Evolutionary conservation across 1,140 invertebrate genomes (phyloP), one percentile per base, ranked within the genome.

Genomic region (Drosophila gunungcola): DNA sequence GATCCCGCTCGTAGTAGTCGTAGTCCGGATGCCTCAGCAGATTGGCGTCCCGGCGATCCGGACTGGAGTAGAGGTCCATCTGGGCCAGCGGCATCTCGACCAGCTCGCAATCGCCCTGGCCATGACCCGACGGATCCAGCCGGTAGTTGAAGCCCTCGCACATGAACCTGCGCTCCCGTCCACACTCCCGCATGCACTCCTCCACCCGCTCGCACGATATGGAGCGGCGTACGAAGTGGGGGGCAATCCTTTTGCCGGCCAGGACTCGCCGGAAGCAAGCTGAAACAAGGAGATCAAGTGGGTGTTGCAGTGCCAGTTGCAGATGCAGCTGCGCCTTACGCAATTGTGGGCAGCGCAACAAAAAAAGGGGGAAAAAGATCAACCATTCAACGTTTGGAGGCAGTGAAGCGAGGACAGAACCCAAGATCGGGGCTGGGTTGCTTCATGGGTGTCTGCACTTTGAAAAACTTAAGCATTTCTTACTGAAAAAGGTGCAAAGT

Each of bases 71-170:
- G 2, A 95, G 68, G 73, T 96, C 95, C 85, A 96, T 94, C 41
- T 94, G 94, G 72, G 94, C 92, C 25, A 95, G 93, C 0, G 96
- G 95, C 46, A 95, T 93, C 3, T 96, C 94, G 38, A 95, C 94
- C 52, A 97, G 85, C 92, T 97, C 96, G 79, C 96, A 97, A 3
- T 96, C 94, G 3, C 95, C 95, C 91, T 95, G 94, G 4, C 94
- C 94, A 45, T 94, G 93, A 77, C 94, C 94, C 1, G 93, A 93
- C 2, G 94, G 93, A 84, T 95, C 95, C 75, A 95, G 90, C 69
- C 95, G 95, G 90, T 96, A 97, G 92, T 97, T 97, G 86, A 97
- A 97, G 65, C 96, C 96, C 92, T 96, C 95, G 84, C 96, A 97
- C 62, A 93, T 94, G 90, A 97, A 97, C 51, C 94, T 91, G 74